Conservation (phyloP, 23 tunicate genomes). For the Botrylloides violaceus region DNA sequence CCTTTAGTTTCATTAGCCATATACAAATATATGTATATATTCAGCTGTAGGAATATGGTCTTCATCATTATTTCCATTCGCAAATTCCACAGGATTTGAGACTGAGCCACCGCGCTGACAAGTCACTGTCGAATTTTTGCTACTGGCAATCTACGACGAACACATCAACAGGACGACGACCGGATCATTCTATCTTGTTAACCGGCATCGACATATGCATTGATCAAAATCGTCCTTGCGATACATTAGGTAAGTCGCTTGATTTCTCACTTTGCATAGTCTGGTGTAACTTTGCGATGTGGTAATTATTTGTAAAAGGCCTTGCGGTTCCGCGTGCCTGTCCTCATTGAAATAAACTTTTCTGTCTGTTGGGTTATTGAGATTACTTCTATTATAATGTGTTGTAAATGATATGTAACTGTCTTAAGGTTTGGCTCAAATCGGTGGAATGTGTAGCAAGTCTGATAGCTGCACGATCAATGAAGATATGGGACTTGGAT, state of each 20-base stretch:
- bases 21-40: too few relatives aligned
- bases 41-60: too few relatives aligned
- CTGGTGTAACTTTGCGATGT: too few relatives aligned
- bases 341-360: too few relatives aligned
- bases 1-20: too few relatives aligned
- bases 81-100: constrained; percentile 21
- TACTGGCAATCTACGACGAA: constrained; percentile 62
- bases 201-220: constrained; percentile 99
- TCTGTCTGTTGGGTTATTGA: too few relatives aligned
- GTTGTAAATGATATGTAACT: not conserved
- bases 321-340: too few relatives aligned
- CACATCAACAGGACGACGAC: constrained; percentile 35
- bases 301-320: too few relatives aligned
- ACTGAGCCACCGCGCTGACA: constrained; percentile 83
- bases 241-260: constrained; percentile 52
- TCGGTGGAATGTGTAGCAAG: constrained; percentile 96
- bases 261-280: not conserved
- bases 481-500: constrained; percentile 98
- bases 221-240: constrained; percentile 79
- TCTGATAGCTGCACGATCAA: constrained; percentile 91
- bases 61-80: too few relatives aligned
- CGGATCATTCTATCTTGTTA: constrained; percentile 89
- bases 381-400: too few relatives aligned
- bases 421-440: constrained; percentile 77
- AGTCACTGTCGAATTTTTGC: constrained; percentile 72